phyloP scores from a whole-genome alignment of 2,888 invertebrate species.

The Ectemnius continuus region DNA sequence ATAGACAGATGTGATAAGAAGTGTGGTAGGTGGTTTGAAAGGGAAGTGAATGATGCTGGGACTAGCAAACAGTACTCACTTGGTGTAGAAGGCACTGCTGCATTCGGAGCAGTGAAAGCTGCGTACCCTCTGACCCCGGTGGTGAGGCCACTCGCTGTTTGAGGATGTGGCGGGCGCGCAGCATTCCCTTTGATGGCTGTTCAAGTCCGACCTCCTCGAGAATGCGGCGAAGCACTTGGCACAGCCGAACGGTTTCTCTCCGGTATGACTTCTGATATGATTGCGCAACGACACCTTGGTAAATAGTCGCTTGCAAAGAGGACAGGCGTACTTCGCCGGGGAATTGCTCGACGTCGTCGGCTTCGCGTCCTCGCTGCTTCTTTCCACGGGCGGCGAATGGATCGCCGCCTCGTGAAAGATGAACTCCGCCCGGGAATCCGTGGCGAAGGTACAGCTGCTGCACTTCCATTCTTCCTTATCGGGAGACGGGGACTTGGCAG shows the following conservation, averaged over 20 bases:
- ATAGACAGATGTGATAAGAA: no score
- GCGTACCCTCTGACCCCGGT: conserved; percentile 53
- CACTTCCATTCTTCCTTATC: conserved; percentile 79
- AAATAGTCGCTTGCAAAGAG: conserved; percentile 84
- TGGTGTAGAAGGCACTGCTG: conserved; percentile 74
- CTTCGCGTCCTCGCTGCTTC: no score
- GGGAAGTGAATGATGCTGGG: no score
- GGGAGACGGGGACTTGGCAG: not conserved
- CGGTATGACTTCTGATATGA: conserved; percentile 87
- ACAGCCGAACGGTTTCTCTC: conserved; percentile 86
- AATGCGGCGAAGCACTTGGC: conserved; percentile 82
- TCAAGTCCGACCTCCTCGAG: conserved; percentile 83
- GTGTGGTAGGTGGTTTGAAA: no score
- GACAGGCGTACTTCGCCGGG: conserved; percentile 82
- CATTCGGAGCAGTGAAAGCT: conserved; percentile 74
- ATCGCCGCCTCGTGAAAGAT: conserved; percentile 86
- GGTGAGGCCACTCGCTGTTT: conserved; percentile 21
- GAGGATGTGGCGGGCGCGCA: conserved; percentile 18
- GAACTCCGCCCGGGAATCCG: conserved; percentile 85
- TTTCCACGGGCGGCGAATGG: conserved; percentile 79
- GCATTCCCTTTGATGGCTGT: conserved; percentile 81
- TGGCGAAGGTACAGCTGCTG: conserved; percentile 82
- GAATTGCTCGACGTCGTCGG: conserved; percentile 63
- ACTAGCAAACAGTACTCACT: conserved; percentile 68
- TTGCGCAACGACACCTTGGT: conserved; percentile 84